phyloP scores from a whole-genome alignment of 2,797 vertebrate species.

The Pelobates cultripes region DNA sequence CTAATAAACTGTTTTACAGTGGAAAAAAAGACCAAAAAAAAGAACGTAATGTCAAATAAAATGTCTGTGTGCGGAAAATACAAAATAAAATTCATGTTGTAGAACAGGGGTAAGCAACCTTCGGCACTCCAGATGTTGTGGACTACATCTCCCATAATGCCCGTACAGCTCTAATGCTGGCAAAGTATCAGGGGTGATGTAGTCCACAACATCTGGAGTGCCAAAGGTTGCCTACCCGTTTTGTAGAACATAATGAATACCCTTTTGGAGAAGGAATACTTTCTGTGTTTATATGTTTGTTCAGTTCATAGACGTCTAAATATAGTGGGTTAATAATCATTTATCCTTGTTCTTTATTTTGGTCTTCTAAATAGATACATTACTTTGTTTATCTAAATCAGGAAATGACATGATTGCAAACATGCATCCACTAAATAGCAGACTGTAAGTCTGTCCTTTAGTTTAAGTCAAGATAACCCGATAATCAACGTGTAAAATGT shows the following conservation, averaged over 20 bases:
- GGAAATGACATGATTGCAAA: conserved; percentile 43
- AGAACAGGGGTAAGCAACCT: too few relatives aligned
- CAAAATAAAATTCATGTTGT: too few relatives aligned
- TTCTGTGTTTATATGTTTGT: conserved; percentile 14
- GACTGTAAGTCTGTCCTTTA: neutral
- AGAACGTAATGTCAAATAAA: too few relatives aligned
- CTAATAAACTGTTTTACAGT: too few relatives aligned
- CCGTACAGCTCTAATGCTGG: too few relatives aligned
- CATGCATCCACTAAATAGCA: conserved; percentile 11
- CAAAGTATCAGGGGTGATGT: too few relatives aligned
- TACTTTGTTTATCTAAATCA: conserved; percentile 40
- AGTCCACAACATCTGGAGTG: too few relatives aligned
- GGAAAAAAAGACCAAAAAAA: too few relatives aligned
- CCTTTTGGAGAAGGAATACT: neutral
- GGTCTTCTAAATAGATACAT: conserved; percentile 27
- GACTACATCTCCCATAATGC: too few relatives aligned
- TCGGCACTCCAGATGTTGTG: too few relatives aligned
- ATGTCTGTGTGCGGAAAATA: too few relatives aligned
- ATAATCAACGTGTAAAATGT: conserved; percentile 2
- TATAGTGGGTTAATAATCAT: conserved; percentile 28
- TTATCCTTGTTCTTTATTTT: neutral
- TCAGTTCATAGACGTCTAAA: conserved; percentile 5
- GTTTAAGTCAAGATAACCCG: neutral
- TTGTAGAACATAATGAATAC: neutral
- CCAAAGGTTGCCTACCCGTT: too few relatives aligned